Evolutionary conservation across 2,888 invertebrate species (phyloP).

Genomic region (Xestia ashworthii): DNA sequence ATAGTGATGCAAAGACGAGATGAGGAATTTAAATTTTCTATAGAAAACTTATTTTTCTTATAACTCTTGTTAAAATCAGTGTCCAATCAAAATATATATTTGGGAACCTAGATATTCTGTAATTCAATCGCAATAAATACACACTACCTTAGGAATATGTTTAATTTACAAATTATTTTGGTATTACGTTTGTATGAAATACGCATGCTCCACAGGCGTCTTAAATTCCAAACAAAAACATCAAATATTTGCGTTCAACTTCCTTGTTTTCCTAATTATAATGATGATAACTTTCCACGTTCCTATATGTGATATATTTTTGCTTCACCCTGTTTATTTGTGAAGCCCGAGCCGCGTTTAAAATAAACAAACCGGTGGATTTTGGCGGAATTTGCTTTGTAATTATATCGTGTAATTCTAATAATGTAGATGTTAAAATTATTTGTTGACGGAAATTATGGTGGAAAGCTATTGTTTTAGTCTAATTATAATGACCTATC

Average conservation of each 20-base stretch:
- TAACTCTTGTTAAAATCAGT: no score
- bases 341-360: constrained; percentile 14
- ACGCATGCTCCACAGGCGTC: no score
- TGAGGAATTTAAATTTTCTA: no score
- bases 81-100: no score
- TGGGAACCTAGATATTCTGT: no score
- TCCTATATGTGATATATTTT: constrained; percentile 31
- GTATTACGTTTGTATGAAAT: no score
- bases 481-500: background rate
- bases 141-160: no score
- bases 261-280: constrained; percentile 31
- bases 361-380: constrained; percentile 30
- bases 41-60: no score
- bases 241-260: constrained; percentile 25
- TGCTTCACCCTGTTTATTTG: constrained; percentile 40
- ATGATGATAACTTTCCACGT: constrained; percentile 25
- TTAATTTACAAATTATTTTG: no score
- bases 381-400: constrained; percentile 30
- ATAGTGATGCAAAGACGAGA: no score
- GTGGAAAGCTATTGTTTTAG: background rate
- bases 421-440: constrained; percentile 32
- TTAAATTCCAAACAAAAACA: constrained; percentile 11
- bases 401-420: constrained; percentile 48
- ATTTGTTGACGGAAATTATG: constrained; percentile 12
- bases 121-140: no score